Base-by-base conservation (phyloP, 2,113 vertebrate genomes). In the Neogobius melanostomus region DNA sequence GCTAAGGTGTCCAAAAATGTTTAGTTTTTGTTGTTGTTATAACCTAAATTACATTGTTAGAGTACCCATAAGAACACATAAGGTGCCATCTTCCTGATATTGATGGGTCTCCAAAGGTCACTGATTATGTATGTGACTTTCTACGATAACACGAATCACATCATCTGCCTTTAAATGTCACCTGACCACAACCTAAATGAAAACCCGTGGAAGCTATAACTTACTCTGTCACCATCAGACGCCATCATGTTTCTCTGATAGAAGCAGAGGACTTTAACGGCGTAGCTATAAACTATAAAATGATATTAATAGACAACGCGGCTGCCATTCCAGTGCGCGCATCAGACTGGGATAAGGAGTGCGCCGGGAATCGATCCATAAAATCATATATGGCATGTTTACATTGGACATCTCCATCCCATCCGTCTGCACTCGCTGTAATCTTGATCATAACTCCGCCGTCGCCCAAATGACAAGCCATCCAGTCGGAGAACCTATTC, bases 381-480 rank as follows among this genome's bases (percentile, higher is more conserved):
- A 60, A 69, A 72, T 73, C 8, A 69, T 64, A 74, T 66, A 75
- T 66, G 16, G 74, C 48, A 77, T 81, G 74, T 88, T 86, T 74
- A 83, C 74, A 64, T 49, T 52, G 51, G 5, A 1, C 74, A 17
- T 63, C 74, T 69, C 72, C 14, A 74, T 66, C 57, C 69, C n/a
- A 85, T 87, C 70, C 68, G 73, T 88, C 82, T 77, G 74, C 51
- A 64, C 77, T 68, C 68, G 21, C 51, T 74, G 60, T 73, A 78
- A 85, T 86, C 81, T 80, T 72, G 67, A 86, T 83, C 81, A 85
- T 81, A 82, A 87, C 79, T 90, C 59, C 77, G 67, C 44, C 72
- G 63, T 72, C 75, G 68, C 50, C 63, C 44, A 67, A 71, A 80
- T 73, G 77, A 84, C 66, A 84, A 79, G 70, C 65, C 80, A 61